A percentile compares a stretch with the other conserved stretches of the same genome.
These are phyloP conservation scores for Dryoscopus gambensis DNA, from an alignment of 2,113 vertebrate species.

Conservation along the genomic window DNA sequence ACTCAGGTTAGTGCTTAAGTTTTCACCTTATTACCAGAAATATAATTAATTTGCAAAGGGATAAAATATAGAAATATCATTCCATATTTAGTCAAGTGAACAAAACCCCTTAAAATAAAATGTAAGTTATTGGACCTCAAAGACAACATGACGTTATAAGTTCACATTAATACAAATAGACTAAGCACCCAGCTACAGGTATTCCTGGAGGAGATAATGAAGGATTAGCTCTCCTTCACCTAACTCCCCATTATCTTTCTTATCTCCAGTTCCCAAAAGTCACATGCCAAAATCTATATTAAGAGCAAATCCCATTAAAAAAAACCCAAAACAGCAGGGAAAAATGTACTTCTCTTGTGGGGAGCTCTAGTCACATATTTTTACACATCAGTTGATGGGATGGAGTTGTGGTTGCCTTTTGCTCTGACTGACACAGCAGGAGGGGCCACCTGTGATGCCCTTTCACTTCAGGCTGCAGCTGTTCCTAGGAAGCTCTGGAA, in stretches of 20 bases:
- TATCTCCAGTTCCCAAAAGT: not conserved
- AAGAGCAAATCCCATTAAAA: not conserved
- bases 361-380: not conserved
- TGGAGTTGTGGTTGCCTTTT: not conserved
- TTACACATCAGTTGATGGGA: not conserved
- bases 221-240: not conserved
- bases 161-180: not conserved
- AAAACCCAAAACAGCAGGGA: not conserved
- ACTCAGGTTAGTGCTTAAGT: not conserved
- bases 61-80: not conserved
- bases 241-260: not conserved
- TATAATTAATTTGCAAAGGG: not conserved
- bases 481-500: not conserved
- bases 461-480: not conserved
- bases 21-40: not conserved
- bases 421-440: not conserved
- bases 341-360: not conserved
- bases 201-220: not conserved
- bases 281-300: not conserved
- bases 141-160: not conserved
- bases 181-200: not conserved
- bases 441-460: not conserved
- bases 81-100: not conserved
- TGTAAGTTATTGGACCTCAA: not conserved
- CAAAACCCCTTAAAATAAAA: not conserved